These are phyloP conservation scores for Suricata suricatta DNA, from an alignment of 2,113 vertebrate species.

Conservation along the genomic window DNA sequence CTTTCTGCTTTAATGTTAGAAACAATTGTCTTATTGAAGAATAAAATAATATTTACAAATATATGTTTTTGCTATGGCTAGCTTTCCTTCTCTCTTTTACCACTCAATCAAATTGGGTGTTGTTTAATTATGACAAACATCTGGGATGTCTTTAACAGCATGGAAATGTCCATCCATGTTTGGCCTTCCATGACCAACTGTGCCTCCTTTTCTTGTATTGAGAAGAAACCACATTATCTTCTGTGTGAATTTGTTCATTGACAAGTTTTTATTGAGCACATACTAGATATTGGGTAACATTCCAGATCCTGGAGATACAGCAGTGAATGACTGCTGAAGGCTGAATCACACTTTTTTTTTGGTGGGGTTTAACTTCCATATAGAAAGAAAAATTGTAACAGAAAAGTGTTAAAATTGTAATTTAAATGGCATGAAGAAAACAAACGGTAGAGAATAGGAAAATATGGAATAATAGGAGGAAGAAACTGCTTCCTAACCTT, in stretches of 20 bases:
- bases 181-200: neutral
- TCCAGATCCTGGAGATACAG: neutral
- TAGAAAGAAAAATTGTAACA: neutral
- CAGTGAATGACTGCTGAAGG: neutral
- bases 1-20: neutral
- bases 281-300: neutral
- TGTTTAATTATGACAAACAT: neutral
- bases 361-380: neutral
- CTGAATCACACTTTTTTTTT: neutral
- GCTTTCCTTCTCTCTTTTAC: neutral
- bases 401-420: neutral
- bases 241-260: neutral
- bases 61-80: neutral
- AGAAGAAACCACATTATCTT: neutral
- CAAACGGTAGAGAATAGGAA: neutral
- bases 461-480: neutral
- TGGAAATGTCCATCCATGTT: neutral
- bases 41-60: neutral
- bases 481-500: neutral
- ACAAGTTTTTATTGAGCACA: neutral
- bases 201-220: neutral
- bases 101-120: neutral
- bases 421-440: neutral
- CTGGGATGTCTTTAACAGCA: neutral
- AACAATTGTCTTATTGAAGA: neutral